These are phyloP conservation scores for Pantala flavescens DNA, from an alignment of 1,140 invertebrate species.

Conservation along the genomic window DNA sequence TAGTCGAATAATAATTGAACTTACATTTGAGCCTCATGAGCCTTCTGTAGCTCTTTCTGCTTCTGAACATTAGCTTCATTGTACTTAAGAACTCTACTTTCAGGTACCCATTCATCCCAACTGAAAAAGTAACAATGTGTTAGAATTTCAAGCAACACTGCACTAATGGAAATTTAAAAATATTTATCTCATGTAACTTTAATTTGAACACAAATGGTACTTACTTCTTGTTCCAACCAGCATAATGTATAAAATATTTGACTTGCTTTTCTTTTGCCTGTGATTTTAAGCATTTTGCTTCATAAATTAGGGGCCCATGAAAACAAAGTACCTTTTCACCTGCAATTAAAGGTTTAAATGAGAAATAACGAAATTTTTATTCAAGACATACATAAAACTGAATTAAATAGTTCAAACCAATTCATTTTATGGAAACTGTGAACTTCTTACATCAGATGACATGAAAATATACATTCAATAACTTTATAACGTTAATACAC, in stretches of 20 bases:
- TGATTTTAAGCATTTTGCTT: conserved; percentile 87
- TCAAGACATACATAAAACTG: background rate
- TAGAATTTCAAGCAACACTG: background rate
- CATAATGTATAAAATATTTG: conserved; percentile 89
- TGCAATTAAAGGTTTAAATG: conserved; percentile 36
- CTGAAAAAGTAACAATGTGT: conserved; percentile 39
- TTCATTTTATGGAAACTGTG: background rate
- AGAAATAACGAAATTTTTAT: background rate
- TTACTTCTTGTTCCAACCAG: conserved; percentile 97
- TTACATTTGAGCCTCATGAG: conserved; percentile 52
- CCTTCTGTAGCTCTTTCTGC: conserved; percentile 78
- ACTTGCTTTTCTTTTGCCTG: conserved; percentile 75
- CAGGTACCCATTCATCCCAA: conserved; percentile 98
- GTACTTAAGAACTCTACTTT: conserved; percentile 82
- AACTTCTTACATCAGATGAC: background rate
- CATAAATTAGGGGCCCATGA: conserved; percentile 88
- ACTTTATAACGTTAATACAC: background rate
- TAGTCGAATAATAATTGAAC: background rate
- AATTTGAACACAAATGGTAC: conserved; percentile 25
- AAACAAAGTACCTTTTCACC: conserved; percentile 94
- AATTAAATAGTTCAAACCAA: background rate
- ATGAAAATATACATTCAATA: background rate
- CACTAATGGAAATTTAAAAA: background rate
- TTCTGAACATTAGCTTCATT: conserved; percentile 84
- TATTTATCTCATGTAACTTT: background rate